These are phyloP conservation scores for Drosophila ustulata DNA, from an alignment of 2,888 invertebrate genomes.

Conservation along the genomic window DNA sequence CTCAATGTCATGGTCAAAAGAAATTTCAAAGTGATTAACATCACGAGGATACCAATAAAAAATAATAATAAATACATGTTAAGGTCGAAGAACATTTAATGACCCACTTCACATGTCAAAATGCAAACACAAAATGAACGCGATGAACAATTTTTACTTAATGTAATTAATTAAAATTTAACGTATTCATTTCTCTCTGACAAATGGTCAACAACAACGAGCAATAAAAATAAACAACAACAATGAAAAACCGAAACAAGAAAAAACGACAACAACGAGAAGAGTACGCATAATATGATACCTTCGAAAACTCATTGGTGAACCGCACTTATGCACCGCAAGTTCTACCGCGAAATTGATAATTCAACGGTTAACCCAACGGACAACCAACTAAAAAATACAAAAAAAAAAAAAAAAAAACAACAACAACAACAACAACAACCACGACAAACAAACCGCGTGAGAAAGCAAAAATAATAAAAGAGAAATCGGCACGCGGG, in stretches of 20 bases:
- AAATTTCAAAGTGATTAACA: slow-evolving; percentile 11
- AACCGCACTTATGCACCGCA: slow-evolving; percentile 84
- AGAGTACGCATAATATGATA: slow-evolving; percentile 64
- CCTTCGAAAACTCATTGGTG: slow-evolving; percentile 82
- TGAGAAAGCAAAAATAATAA: slow-evolving; percentile 38
- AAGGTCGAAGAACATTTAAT: slow-evolving; percentile 33
- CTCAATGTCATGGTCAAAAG: not conserved
- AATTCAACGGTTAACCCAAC: slow-evolving; percentile 83
- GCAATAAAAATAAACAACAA: slow-evolving; percentile 31
- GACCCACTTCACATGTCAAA: slow-evolving; percentile 70
- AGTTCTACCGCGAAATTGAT: slow-evolving; percentile 84
- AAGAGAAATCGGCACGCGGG: slow-evolving; percentile 47
- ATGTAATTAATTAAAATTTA: slow-evolving; percentile 78
- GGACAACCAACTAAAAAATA: slow-evolving; percentile 64
- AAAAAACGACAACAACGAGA: slow-evolving; percentile 30
- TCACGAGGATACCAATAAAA: slow-evolving; percentile 16
- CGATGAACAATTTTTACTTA: slow-evolving; percentile 68
- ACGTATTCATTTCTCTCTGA: slow-evolving; percentile 70
- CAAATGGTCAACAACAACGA: slow-evolving; percentile 37
- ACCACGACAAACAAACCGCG: slow-evolving; percentile 37
- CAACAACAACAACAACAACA: slow-evolving; percentile 34
- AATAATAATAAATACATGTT: slow-evolving; percentile 18
- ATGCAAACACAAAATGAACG: slow-evolving; percentile 44
- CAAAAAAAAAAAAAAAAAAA: slow-evolving; percentile 39
- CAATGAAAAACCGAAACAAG: not conserved